Percentiles rank a stretch among this genome's conserved stretches.
Evolutionary conservation across 1,140 invertebrate genomes (phyloP).

Genomic region (Dendrolimus kikuchii): DNA sequence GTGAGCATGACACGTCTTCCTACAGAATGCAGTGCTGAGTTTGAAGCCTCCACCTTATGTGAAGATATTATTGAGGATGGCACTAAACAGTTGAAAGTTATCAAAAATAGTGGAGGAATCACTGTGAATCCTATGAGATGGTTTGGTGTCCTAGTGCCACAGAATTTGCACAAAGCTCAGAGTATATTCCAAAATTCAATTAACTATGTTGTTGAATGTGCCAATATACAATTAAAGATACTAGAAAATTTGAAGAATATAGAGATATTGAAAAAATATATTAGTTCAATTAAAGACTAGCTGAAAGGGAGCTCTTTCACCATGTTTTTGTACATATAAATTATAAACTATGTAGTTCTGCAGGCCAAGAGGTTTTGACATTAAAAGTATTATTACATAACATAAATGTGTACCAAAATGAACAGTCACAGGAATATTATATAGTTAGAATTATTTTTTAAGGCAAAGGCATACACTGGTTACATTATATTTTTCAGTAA

Average conservation of each 20-base stretch:
- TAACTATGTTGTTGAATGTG: constrained; percentile 75
- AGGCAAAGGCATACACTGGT: no score
- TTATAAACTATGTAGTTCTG: not conserved
- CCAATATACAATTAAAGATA: constrained; percentile 76
- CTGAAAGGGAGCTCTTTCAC: not conserved
- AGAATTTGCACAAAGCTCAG: constrained; percentile 79
- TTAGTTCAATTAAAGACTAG: constrained; percentile 7
- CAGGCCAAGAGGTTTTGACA: no score
- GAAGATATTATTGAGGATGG: constrained; percentile 50
- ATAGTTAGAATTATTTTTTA: no score
- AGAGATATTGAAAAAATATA: constrained; percentile 46
- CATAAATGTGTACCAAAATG: no score
- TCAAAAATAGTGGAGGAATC: constrained; percentile 54
- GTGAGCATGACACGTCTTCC: constrained; percentile 79
- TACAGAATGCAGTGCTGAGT: constrained; percentile 73
- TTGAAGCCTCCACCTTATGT: constrained; percentile 70
- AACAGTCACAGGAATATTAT: no score
- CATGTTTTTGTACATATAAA: not conserved
- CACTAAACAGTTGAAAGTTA: constrained; percentile 46
- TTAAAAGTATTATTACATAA: no score
- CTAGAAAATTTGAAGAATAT: constrained; percentile 60
- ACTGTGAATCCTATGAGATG: constrained; percentile 79
- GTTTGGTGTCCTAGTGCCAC: constrained; percentile 84
- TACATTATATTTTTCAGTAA: no score
- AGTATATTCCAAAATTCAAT: constrained; percentile 77